These are phyloP conservation scores for Madoqua kirkii DNA, from an alignment of 2,113 vertebrate species.

Conservation along the genomic window DNA sequence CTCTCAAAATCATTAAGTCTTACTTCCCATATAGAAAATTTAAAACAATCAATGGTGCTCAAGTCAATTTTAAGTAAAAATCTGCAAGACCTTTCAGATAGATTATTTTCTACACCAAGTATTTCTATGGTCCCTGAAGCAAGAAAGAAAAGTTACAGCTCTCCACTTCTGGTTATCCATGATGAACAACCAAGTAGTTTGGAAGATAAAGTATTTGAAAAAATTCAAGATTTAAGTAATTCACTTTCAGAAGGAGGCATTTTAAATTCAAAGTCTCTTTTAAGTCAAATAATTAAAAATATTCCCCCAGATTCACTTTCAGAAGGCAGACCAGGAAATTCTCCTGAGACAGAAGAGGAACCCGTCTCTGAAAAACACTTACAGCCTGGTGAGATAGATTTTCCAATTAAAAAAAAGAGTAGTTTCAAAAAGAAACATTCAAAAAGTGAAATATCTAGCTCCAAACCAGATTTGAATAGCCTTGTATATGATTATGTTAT, in stretches of 20 bases:
- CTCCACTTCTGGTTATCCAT: neutral
- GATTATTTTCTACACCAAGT: conserved; percentile 49
- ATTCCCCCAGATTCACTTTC: neutral
- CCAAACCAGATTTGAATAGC: neutral
- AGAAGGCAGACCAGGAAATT: neutral
- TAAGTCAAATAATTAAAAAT: conserved; percentile 35
- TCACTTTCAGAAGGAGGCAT: conserved; percentile 1
- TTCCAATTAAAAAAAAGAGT: conserved; percentile 40
- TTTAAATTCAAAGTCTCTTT: conserved; percentile 11
- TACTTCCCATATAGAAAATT: conserved; percentile 35
- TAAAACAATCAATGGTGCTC: conserved; percentile 53
- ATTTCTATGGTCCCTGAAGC: neutral
- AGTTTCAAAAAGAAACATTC: conserved; percentile 63
- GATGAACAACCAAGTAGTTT: neutral
- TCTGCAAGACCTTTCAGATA: conserved; percentile 55
- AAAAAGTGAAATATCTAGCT: neutral
- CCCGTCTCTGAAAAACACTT: neutral
- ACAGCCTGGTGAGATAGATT: neutral
- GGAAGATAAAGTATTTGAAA: neutral
- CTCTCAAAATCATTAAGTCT: conserved; percentile 36
- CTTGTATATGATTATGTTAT: neutral
- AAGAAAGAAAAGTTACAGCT: neutral
- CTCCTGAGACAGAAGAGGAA: neutral
- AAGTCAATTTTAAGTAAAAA: conserved; percentile 68
- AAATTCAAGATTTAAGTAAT: conserved; percentile 29